Conservation (phyloP, 2,888 invertebrate genomes). For the Lasius fuliginosus region DNA sequence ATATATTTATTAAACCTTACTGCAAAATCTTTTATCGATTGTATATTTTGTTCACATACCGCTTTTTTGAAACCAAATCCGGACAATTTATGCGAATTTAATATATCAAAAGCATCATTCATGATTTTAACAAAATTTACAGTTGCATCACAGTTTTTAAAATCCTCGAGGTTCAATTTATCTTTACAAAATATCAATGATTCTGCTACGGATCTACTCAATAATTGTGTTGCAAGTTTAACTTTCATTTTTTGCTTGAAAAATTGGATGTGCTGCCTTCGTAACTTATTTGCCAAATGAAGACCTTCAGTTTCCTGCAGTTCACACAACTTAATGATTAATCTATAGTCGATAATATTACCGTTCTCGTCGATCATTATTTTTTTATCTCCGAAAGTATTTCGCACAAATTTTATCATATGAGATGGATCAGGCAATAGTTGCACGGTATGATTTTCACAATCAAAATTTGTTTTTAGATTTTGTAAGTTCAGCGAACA, state of each 20-base stretch:
- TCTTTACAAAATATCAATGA: neutral
- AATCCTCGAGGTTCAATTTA: neutral
- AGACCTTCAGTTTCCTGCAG: constrained; percentile 49
- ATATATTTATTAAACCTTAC: constrained; percentile 3
- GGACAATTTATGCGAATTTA: constrained; percentile 7
- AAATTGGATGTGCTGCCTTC: constrained; percentile 21
- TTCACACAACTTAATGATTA: constrained; percentile 38
- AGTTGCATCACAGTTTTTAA: neutral
- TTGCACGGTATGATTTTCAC: neutral
- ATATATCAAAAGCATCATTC: neutral
- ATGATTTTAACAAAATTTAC: neutral
- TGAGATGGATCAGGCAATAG: constrained; percentile 48
- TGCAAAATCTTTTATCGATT: constrained; percentile 3
- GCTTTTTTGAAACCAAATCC: neutral
- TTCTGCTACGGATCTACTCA: neutral
- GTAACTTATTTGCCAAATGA: constrained; percentile 23
- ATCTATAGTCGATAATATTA: constrained; percentile 39
- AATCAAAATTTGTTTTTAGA: neutral
- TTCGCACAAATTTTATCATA: constrained; percentile 53
- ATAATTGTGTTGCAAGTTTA: neutral
- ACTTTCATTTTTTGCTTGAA: constrained; percentile 18
- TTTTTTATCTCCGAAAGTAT: constrained; percentile 43
- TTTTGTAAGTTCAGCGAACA: neutral
- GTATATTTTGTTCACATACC: neutral
- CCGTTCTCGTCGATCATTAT: neutral